Base-by-base conservation (phyloP, 2,888 invertebrate species). In the Agriopis aurantiaria region DNA sequence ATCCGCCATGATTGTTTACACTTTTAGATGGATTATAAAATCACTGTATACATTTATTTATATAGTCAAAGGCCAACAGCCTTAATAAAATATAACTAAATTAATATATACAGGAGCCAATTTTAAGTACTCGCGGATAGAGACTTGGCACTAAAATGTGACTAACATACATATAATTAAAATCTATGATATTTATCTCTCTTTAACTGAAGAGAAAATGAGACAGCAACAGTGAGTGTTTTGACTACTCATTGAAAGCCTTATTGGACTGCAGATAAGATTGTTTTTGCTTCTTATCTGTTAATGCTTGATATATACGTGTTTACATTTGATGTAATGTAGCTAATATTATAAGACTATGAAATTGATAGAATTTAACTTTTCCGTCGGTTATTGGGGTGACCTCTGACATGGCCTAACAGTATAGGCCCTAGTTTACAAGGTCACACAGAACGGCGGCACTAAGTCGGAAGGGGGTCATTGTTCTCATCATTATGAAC, bases 231-330 rank as follows among this genome's bases (percentile, higher is more conserved):
- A 53, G 9, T 43, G 43, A 5, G 14, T 53, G 17, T 53, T 33
- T 48, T 49, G 8, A 33, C 59, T 48, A 43, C 59, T 49, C 33
- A 59, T 45, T 58, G 17, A 8, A 23, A 59, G 48, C 12, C 12
- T 58, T 46, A 56, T 12, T 8, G 11, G 40, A 53, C 12, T 56
- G 6, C 8, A 56, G 9, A 56, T 43, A 57, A 17, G 58, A 56
- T 48, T 66, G 63, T 57, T 56, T 63, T 62, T 68, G 64, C 33
- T 55, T 55, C n/a, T 8, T n/a, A 41, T 45, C 14, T 23, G 58
- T 46, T n/a, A 59, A 46, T 12, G 46, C 46, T 46, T 58, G 12
- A 10, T 46, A 40, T 11, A n/a, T 12, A 46, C 46, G 8, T 58
- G 23, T 17, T 58, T 11, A 46, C 14, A 11, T 46, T 17, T 23